Conservation (phyloP, 2,797 vertebrate genomes). For the Catostomus latipinnis region DNA sequence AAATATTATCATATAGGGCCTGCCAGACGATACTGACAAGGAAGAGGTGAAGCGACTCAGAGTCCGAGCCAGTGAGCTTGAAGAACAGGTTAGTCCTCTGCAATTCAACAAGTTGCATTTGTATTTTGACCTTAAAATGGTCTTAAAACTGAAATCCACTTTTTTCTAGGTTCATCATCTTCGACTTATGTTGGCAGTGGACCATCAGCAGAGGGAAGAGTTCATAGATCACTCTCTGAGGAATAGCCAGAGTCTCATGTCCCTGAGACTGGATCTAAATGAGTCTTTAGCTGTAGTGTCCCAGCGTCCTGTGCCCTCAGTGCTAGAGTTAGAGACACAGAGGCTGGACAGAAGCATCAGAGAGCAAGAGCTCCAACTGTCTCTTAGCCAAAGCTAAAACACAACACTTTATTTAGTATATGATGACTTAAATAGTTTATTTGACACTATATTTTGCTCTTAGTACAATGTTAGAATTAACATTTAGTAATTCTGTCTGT, state of each 20-base stretch:
- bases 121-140: neutral
- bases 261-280: conserved; percentile 60
- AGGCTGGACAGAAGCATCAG: conserved; percentile 74
- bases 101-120: neutral
- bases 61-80: conserved; percentile 48
- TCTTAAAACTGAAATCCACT: neutral
- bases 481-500: neutral
- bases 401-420: neutral
- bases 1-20: neutral
- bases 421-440: conserved; percentile 19
- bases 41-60: conserved; percentile 51
- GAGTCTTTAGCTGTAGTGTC: conserved; percentile 66
- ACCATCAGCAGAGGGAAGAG: conserved; percentile 59
- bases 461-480: neutral
- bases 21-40: conserved; percentile 17
- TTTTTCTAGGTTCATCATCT: conserved; percentile 60
- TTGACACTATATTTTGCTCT: conserved; percentile 9
- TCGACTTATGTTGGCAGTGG: conserved; percentile 52
- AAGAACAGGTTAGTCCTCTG: conserved; percentile 58
- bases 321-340: conserved; percentile 74
- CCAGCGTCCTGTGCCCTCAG: conserved; percentile 62
- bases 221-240: conserved; percentile 60
- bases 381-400: conserved; percentile 60
- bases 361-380: conserved; percentile 72
- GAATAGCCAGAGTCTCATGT: conserved; percentile 62